Evolutionary conservation across 2,797 vertebrate species (phyloP).

Genomic region (Danio albolineatus): DNA sequence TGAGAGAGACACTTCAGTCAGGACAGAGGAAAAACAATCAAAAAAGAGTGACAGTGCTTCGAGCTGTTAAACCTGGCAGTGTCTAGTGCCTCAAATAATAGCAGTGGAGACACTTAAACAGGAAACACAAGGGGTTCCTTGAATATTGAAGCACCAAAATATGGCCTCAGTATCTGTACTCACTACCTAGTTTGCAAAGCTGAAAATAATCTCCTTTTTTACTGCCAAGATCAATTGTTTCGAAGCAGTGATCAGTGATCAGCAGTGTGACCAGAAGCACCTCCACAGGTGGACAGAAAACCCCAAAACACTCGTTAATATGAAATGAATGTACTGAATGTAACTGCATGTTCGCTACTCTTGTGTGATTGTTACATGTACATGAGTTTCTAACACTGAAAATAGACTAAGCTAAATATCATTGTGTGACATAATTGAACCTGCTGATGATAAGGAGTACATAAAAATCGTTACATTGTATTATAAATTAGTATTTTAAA

Average conservation of each 20-base stretch:
- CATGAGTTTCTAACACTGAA: background rate
- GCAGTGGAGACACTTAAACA: conserved; percentile 62
- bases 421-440: too few relatives aligned
- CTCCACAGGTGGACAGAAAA: conserved; percentile 67
- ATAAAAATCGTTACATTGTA: too few relatives aligned
- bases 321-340: background rate
- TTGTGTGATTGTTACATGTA: background rate
- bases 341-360: background rate
- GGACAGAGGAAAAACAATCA: conserved; percentile 50
- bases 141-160: conserved; percentile 13
- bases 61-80: conserved; percentile 75
- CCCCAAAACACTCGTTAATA: conserved; percentile 8
- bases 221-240: conserved; percentile 74
- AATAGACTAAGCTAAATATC: too few relatives aligned
- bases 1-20: conserved; percentile 49
- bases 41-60: conserved; percentile 65
- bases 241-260: conserved; percentile 73
- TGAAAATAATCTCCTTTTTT: conserved; percentile 59
- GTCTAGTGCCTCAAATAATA: conserved; percentile 60
- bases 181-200: conserved; percentile 44
- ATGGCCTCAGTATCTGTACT: conserved; percentile 1
- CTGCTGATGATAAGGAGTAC: too few relatives aligned
- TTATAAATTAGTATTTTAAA: too few relatives aligned
- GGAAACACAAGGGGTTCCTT: conserved; percentile 6
- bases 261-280: conserved; percentile 66